Evolutionary conservation across 2,113 vertebrate genomes (phyloP).

Genomic region (Orientallactaga bullata): DNA sequence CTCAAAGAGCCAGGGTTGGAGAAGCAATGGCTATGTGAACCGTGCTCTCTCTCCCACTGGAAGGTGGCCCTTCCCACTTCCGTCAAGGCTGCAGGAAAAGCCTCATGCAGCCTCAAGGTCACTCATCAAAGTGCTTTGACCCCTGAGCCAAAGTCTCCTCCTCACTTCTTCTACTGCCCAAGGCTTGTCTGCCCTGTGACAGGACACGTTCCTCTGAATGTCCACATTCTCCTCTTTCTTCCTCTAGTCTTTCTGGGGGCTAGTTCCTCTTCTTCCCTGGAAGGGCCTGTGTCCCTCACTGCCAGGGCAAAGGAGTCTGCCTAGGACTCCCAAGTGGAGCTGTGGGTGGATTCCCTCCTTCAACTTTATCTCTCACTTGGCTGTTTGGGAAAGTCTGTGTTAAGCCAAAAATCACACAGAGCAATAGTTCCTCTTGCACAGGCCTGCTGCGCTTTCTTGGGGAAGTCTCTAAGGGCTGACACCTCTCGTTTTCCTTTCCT

Average conservation of each 20-base stretch:
- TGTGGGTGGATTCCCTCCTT: not conserved
- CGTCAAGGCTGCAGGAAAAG: not conserved
- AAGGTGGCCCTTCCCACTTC: not conserved
- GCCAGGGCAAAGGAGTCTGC: not conserved
- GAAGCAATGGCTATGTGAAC: not conserved
- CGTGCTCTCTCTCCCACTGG: not conserved
- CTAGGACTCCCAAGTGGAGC: constrained; percentile 51
- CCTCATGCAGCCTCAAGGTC: too few relatives aligned
- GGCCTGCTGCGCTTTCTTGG: constrained; percentile 64
- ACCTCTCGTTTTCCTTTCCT: not conserved
- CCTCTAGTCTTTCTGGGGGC: not conserved
- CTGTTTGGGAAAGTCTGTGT: constrained; percentile 73
- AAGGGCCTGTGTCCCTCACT: not conserved
- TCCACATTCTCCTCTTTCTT: not conserved
- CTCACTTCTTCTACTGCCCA: not conserved
- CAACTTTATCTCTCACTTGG: constrained; percentile 68
- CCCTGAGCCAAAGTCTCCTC: not conserved
- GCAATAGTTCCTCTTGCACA: constrained; percentile 56
- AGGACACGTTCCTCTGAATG: not conserved
- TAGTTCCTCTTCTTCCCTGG: not conserved
- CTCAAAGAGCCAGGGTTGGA: not conserved
- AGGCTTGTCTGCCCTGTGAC: not conserved
- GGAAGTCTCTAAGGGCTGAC: not conserved
- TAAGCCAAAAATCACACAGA: constrained; percentile 33
- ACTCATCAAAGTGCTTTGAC: not conserved